Evolutionary conservation across 2,888 invertebrate species (phyloP).

Genomic region (Lasioglossum leucozonium): DNA sequence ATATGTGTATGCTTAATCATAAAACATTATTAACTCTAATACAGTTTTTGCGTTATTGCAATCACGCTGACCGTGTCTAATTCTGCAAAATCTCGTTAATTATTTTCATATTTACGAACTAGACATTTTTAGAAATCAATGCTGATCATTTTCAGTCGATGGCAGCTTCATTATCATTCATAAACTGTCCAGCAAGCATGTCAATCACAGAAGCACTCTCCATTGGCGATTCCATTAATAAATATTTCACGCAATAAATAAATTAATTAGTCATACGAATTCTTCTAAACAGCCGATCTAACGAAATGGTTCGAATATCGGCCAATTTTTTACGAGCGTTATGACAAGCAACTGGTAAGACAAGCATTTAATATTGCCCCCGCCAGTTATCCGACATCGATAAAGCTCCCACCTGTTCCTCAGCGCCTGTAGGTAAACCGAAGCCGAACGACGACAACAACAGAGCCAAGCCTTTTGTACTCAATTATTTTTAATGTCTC

Average conservation of each 20-base stretch:
- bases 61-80: not conserved
- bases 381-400: not conserved
- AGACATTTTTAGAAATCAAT: not conserved
- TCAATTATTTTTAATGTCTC: conserved; percentile 75
- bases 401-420: conserved; percentile 31
- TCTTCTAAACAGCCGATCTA: not conserved
- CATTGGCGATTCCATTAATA: not conserved
- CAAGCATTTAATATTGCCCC: not conserved
- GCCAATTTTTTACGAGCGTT: not conserved
- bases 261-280: not conserved
- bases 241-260: not conserved
- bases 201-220: not conserved
- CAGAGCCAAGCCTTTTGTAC: conserved; percentile 35
- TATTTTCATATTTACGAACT: not conserved
- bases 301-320: not conserved
- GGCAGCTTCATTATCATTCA: not conserved
- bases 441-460: conserved; percentile 49
- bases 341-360: not conserved
- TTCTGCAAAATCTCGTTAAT: not conserved
- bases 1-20: no score
- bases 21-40: not conserved
- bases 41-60: not conserved
- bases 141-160: not conserved
- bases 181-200: not conserved
- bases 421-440: not conserved